These are phyloP conservation scores for Myotis myotis DNA, from an alignment of 2,797 vertebrate genomes.

Conservation along the genomic window DNA sequence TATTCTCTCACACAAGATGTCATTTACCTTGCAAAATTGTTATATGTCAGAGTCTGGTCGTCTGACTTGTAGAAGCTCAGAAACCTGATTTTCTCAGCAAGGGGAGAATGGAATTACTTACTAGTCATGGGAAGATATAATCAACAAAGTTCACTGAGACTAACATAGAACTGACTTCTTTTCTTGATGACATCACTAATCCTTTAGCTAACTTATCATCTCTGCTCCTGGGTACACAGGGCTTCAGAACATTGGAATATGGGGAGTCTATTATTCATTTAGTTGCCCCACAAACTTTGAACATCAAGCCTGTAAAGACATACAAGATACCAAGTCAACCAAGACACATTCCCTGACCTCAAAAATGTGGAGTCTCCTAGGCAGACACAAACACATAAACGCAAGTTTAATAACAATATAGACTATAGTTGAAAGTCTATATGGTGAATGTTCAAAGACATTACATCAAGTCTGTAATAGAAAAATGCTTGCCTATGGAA, in stretches of 20 bases:
- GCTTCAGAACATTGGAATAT: background rate
- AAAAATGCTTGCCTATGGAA: background rate
- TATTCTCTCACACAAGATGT: background rate
- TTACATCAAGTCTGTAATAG: background rate
- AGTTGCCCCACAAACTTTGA: background rate
- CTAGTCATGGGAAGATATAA: background rate
- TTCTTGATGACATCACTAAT: background rate
- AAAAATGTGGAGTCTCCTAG: background rate
- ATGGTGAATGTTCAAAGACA: background rate
- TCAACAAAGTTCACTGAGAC: background rate
- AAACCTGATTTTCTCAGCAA: background rate
- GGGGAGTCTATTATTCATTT: background rate
- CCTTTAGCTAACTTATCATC: background rate
- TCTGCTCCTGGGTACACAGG: background rate
- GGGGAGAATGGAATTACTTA: background rate
- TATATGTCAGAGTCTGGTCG: background rate
- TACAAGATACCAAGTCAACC: background rate
- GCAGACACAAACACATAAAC: background rate
- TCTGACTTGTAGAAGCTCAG: background rate
- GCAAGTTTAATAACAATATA: background rate
- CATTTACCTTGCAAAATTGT: background rate
- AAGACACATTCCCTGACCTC: background rate
- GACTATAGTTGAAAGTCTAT: background rate
- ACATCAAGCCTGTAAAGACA: background rate
- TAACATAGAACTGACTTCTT: background rate